These are phyloP conservation scores for Corythaeola cristata DNA, from an alignment of 2,113 vertebrate species.

Conservation along the genomic window DNA sequence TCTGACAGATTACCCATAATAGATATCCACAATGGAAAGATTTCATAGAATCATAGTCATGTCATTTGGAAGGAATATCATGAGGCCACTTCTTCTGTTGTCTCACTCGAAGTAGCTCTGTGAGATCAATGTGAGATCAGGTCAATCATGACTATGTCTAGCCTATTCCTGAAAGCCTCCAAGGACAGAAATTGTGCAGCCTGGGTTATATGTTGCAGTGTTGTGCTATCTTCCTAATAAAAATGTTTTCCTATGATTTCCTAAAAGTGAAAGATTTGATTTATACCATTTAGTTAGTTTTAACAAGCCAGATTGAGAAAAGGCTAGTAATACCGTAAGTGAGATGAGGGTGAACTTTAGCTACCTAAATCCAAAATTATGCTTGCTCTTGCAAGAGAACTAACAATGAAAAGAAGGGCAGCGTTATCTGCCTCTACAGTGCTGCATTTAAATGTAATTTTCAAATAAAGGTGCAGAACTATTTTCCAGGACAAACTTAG, in stretches of 20 bases:
- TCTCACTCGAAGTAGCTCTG: accelerated
- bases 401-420: background rate
- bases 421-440: background rate
- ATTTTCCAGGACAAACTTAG: background rate
- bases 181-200: accelerated
- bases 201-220: background rate
- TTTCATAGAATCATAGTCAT: background rate
- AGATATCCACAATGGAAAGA: background rate
- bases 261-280: background rate
- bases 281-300: background rate
- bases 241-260: background rate
- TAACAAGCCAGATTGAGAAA: background rate
- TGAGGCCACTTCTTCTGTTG: background rate
- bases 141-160: background rate
- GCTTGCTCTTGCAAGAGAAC: background rate
- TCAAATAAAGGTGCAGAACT: background rate
- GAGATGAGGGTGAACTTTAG: background rate
- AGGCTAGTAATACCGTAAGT: background rate
- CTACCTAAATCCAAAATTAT: background rate
- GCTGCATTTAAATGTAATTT: background rate
- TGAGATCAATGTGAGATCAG: background rate
- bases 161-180: background rate
- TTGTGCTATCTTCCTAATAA: background rate
- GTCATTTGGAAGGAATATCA: background rate
- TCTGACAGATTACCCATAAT: background rate